Conservation (phyloP, 2,113 vertebrate species). For the Lutjanus erythropterus region DNA sequence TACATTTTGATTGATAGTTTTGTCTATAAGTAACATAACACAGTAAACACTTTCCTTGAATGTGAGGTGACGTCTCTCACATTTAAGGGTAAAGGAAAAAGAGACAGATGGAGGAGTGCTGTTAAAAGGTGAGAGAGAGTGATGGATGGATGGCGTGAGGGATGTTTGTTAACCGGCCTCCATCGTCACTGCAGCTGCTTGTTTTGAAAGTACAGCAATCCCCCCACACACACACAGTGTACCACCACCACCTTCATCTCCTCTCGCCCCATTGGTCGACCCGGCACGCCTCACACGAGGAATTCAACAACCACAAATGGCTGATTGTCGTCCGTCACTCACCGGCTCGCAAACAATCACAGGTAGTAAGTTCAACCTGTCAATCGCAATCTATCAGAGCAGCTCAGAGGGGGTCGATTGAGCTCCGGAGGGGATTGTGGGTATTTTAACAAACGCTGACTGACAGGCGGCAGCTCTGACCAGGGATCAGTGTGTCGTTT, state of each 20-base stretch:
- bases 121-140: neutral
- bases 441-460: conserved; percentile 40
- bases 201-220: neutral
- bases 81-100: neutral
- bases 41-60: too few species aligned
- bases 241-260: neutral
- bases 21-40: too few species aligned
- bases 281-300: neutral
- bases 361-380: conserved; percentile 32
- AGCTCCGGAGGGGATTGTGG: conserved; percentile 17
- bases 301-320: conserved; percentile 20
- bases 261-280: neutral
- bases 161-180: conserved; percentile 26
- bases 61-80: too few species aligned
- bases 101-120: neutral
- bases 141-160: conserved; percentile 1
- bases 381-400: conserved; percentile 8
- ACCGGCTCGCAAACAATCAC: neutral
- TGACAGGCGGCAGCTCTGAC: conserved; percentile 26
- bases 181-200: conserved; percentile 37
- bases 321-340: conserved; percentile 37
- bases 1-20: too few species aligned
- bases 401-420: neutral
- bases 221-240: neutral
- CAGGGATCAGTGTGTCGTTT: neutral